Evolutionary conservation across 2,113 vertebrate species (phyloP), one percentile per base, ranked within the genome.

Genomic region (Neopipo cinnamomea): DNA sequence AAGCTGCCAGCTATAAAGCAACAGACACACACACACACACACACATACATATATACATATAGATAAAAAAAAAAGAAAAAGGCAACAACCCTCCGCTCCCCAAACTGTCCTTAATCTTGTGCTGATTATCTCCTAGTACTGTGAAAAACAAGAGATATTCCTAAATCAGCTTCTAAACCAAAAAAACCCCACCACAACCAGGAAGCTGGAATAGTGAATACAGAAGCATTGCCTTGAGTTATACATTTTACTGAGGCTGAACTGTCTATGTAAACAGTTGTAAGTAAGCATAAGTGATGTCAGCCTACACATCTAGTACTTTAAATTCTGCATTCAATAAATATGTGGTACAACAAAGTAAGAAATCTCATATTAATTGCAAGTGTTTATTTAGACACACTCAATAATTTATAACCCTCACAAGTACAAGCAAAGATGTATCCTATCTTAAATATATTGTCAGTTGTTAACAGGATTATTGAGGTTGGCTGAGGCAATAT

Each of bases 361-460:
- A 91, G 61, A 89, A 94, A 82, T 75, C 9, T 56, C 14, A 3
- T 33, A 42, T 56, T 82, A 84, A 85, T 80, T 74, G 37, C 79
- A 14, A 70, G 3, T 12, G 3, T 4, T 59, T 89, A 68, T 80
- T 95, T 80, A 91, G 31, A 61, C n/a, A 56, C 27, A 67, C 8
- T 88, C 37, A 85, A 65, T 81, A 84, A 86, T 76, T 74, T 94
- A 76, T 46, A 76, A 53, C 2, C 17, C 3, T 5, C 5, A 19
- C 6, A 56, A 55, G 9, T 41, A 52, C 14, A 71, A 86, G 50
- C 7, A 65, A 70, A 84, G 33, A 61, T 2, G 14, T 85, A 65
- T 87, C 71, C 14, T 80, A 23, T 65, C 17, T 89, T 93, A 83
- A 85, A 95, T 87, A 66, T 56, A 44, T n/a, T 70, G 44, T 82